Base-by-base conservation (phyloP, 2,888 invertebrate genomes). In the Trissolcus brochymenae region DNA sequence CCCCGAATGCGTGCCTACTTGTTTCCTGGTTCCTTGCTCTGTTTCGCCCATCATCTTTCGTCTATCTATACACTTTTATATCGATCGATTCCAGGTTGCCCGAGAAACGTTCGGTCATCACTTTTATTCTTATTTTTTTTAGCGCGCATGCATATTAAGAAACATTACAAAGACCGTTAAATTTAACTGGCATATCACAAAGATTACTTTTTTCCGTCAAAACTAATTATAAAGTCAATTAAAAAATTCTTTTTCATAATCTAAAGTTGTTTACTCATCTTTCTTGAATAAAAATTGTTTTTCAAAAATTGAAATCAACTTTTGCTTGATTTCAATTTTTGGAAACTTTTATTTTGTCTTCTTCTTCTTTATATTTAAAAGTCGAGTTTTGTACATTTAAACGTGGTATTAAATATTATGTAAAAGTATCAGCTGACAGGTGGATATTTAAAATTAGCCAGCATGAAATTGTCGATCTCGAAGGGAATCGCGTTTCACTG, bases 21-120 rank as follows among this genome's bases (percentile, higher is more conserved):
- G 53, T 46, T 43, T 55, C 14, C 53, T 40, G 46, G 43, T 13
- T 49, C 56, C 40, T 21, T 49, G 19, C 35, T 60, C 17, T 70
- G 13, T 70, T 57, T 71, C 41, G 13, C 29, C 57, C 57, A 35
- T 65, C 65, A 65, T 65, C 59, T 60, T 65, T 65, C 57, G 59
- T 40, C 59, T 72, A 65, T 65, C 65, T 59, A 57, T 71, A 72
- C 40, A 65, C 25, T 56, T 49, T 55, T 59, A 55, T 65, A 73
- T 66, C 60, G 73, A 73, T 60, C 65, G 72, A 21, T 65, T 59
- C 46, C 19, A 66, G 50, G 66, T 66, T 60, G 66, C 61, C 65
- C 74, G 57, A 74, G 74, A 65, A 68, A 67, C 61, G 51, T 67
- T 61, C 67, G 67, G 50, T 56, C 67, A 57, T 53, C 67, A 62